These are phyloP conservation scores for Plutella xylostella DNA, from an alignment of 2,888 invertebrate genomes.

Conservation along the genomic window DNA sequence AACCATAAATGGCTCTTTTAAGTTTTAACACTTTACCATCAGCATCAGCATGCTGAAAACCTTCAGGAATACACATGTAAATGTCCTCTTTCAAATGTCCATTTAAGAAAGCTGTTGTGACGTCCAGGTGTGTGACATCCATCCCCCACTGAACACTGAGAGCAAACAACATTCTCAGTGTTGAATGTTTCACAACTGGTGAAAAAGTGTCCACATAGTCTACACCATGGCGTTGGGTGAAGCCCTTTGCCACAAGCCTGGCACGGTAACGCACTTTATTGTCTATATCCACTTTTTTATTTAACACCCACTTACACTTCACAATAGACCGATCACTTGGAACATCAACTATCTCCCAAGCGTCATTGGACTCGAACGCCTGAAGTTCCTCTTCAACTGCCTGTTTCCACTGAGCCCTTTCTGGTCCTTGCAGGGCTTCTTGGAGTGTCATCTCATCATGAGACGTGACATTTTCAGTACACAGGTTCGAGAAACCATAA, in stretches of 20 bases:
- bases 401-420: background rate
- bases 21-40: constrained; percentile 1
- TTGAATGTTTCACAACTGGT: constrained; percentile 6
- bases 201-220: constrained; percentile 7
- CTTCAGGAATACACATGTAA: constrained; percentile 5
- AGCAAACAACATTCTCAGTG: constrained; percentile 1
- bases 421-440: constrained; percentile 11
- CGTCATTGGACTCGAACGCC: background rate
- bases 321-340: constrained; percentile 1
- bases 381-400: constrained; percentile 1
- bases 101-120: constrained; percentile 7
- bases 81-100: constrained; percentile 6
- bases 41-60: background rate
- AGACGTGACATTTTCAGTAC: constrained; percentile 7
- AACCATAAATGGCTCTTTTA: constrained; percentile 4
- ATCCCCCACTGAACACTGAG: constrained; percentile 6
- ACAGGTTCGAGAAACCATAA: constrained; percentile 10
- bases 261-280: constrained; percentile 6
- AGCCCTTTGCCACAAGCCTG: constrained; percentile 2
- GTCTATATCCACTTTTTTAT: constrained; percentile 1
- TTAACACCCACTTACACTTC: constrained; percentile 5
- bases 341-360: constrained; percentile 5
- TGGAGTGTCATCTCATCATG: constrained; percentile 1
- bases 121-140: constrained; percentile 11
- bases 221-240: background rate